Evolutionary conservation across 2,113 vertebrate species (phyloP).

Genomic region (Actenoides lindsayi): DNA sequence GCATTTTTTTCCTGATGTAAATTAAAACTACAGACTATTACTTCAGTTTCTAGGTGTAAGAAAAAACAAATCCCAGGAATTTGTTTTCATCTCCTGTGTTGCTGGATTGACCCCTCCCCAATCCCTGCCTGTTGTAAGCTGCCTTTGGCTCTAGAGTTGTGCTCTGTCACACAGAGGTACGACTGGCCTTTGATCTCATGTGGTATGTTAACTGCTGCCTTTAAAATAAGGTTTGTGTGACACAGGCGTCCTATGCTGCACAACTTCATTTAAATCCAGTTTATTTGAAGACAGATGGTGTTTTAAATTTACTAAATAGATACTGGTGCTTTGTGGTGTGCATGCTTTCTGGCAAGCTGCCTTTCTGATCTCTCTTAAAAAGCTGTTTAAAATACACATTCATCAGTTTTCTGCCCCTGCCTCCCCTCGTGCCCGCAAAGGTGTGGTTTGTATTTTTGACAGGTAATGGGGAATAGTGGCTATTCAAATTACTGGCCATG

Average conservation of each 20-base stretch:
- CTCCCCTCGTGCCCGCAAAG: background rate
- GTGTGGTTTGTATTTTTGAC: background rate
- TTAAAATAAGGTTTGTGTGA: background rate
- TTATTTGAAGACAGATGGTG: background rate
- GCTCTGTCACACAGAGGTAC: rapidly evolving
- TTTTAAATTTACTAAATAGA: background rate
- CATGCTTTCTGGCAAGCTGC: background rate
- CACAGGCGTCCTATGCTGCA: background rate
- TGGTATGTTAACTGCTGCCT: background rate
- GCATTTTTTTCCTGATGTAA: background rate
- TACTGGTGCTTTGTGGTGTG: background rate
- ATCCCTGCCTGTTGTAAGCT: background rate
- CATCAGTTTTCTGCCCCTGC: background rate
- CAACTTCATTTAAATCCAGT: background rate
- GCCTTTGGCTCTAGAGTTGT: background rate
- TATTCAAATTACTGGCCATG: background rate
- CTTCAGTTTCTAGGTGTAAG: background rate
- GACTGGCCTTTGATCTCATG: background rate
- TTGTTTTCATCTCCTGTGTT: background rate
- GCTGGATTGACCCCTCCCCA: background rate
- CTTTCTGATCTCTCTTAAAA: background rate
- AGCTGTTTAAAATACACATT: background rate
- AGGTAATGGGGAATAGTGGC: background rate
- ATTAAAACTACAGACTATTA: background rate
- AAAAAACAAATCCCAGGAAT: background rate